Percentiles rank a stretch among this genome's conserved stretches.
phyloP scores from a whole-genome alignment of 2,113 vertebrate species.

The Pachyramphus minor region DNA sequence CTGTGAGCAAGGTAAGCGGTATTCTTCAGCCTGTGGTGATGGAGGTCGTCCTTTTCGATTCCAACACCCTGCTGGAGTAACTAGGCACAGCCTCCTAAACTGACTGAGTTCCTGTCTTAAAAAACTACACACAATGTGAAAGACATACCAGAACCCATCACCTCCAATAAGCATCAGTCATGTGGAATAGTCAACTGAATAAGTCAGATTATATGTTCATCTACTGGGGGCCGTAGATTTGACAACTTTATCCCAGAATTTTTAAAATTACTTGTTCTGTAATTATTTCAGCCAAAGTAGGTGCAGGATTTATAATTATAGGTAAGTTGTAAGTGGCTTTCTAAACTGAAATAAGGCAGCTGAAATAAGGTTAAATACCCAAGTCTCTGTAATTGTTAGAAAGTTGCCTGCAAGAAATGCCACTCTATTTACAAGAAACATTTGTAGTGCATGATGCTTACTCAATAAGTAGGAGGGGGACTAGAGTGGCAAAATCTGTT shows the following conservation, averaged over 20 bases:
- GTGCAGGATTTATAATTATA: background rate
- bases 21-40: background rate
- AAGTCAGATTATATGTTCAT: background rate
- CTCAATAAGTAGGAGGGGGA: background rate
- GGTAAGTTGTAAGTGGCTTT: background rate
- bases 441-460: background rate
- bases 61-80: background rate
- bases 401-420: background rate
- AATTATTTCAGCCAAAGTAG: background rate
- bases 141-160: background rate
- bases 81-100: background rate
- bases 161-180: background rate
- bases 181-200: background rate
- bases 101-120: background rate
- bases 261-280: background rate
- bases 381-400: background rate
- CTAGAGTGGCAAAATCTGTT: background rate
- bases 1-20: slow-evolving; percentile 90
- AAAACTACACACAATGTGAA: background rate
- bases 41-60: background rate
- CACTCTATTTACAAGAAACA: background rate
- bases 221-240: background rate
- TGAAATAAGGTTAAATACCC: background rate
- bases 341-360: background rate
- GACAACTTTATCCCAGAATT: background rate